These are phyloP conservation scores for Hydropsyche tenuis DNA, from an alignment of 1,140 invertebrate genomes.

Conservation along the genomic window DNA sequence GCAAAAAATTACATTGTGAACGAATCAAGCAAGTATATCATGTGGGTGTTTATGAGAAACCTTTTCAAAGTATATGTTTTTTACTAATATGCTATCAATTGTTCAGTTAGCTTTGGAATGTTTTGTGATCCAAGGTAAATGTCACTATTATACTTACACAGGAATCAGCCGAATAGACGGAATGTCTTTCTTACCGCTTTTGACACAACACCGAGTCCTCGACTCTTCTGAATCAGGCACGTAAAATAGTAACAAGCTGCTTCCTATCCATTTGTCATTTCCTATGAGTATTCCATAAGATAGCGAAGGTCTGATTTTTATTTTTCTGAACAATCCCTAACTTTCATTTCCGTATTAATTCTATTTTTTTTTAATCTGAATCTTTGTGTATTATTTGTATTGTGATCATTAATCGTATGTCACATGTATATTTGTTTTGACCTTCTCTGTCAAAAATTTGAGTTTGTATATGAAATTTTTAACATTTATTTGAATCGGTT, in stretches of 20 bases:
- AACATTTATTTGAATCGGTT: too few species aligned
- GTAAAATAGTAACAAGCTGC: conserved; percentile 47
- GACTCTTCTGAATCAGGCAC: conserved; percentile 50
- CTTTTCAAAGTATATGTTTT: conserved; percentile 29
- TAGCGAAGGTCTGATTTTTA: conserved; percentile 16
- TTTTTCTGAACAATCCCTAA: neutral
- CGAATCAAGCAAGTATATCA: too few species aligned
- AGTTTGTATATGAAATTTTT: too few species aligned
- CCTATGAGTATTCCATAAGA: conserved; percentile 24
- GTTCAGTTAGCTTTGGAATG: conserved; percentile 37
- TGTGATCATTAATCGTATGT: too few species aligned
- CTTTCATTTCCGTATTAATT: neutral
- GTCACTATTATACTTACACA: conserved; percentile 48
- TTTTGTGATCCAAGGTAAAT: conserved; percentile 48
- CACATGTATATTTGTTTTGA: neutral
- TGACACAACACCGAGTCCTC: conserved; percentile 48
- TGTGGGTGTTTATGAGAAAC: conserved; percentile 23
- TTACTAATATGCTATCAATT: conserved; percentile 38
- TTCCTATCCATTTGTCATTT: conserved; percentile 7
- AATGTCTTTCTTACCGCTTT: conserved; percentile 46
- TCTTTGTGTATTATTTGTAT: too few species aligned
- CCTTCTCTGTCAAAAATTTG: conserved; percentile 5
- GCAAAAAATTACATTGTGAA: neutral
- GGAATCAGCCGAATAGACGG: conserved; percentile 49
- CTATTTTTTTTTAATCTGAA: too few species aligned